These are phyloP conservation scores for Diglossa brunneiventris DNA, from an alignment of 2,113 vertebrate species.

Conservation along the genomic window DNA sequence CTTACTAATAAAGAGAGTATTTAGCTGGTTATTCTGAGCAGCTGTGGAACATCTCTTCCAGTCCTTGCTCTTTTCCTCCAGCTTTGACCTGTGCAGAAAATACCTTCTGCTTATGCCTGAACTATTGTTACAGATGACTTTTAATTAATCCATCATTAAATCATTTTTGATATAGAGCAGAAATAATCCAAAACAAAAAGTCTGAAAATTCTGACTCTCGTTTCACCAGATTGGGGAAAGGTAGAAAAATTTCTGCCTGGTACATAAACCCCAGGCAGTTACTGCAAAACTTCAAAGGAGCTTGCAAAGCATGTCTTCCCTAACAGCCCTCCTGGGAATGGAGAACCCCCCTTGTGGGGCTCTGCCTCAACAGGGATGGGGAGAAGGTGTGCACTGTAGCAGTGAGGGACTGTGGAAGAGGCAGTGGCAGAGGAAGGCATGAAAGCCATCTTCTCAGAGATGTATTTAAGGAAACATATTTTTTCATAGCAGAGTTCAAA, in stretches of 20 bases:
- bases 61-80: background rate
- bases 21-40: background rate
- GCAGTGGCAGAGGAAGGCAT: background rate
- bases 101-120: background rate
- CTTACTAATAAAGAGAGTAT: background rate
- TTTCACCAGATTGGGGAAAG: background rate
- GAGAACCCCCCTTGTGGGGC: background rate
- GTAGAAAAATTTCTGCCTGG: background rate
- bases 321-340: background rate
- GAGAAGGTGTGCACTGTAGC: background rate
- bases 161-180: background rate
- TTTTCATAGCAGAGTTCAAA: background rate
- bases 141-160: conserved; percentile 9
- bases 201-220: background rate
- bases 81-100: background rate
- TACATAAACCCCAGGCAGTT: background rate
- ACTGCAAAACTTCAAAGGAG: background rate
- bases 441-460: background rate
- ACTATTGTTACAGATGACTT: background rate
- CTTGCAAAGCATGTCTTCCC: background rate
- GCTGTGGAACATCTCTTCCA: background rate
- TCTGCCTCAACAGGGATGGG: rapidly evolving
- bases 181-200: background rate
- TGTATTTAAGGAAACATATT: background rate
- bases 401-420: background rate